These are phyloP conservation scores for Cotesia glomerata DNA, from an alignment of 1,140 invertebrate species.

Conservation along the genomic window DNA sequence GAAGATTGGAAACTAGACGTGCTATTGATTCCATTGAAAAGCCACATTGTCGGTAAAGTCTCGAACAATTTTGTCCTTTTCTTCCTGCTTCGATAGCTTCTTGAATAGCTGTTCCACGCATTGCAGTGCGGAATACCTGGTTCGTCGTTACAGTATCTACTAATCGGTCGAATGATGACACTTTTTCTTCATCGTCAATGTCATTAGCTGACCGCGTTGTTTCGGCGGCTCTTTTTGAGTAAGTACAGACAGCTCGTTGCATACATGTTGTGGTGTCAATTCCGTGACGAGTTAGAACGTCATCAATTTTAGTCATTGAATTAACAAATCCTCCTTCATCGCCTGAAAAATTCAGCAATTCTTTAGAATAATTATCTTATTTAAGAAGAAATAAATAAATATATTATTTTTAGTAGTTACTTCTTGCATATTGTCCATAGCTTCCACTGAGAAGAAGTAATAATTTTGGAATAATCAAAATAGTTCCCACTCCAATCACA, in stretches of 20 bases:
- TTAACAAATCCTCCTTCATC: slow-evolving; percentile 71
- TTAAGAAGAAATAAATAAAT: slow-evolving; percentile 12
- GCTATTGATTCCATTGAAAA: slow-evolving; percentile 56
- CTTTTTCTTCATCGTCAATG: slow-evolving; percentile 65
- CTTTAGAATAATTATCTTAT: slow-evolving; percentile 11
- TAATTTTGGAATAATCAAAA: slow-evolving; percentile 79
- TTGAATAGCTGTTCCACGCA: slow-evolving; percentile 78
- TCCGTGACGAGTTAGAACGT: slow-evolving; percentile 73
- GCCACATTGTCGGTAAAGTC: slow-evolving; percentile 53
- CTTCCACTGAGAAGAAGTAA: slow-evolving; percentile 73
- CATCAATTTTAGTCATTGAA: slow-evolving; percentile 74
- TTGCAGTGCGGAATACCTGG: slow-evolving; percentile 72
- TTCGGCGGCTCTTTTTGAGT: slow-evolving; percentile 70
- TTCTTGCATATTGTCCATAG: slow-evolving; percentile 74
- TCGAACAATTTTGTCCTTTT: slow-evolving; percentile 46
- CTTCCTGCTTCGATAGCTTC: slow-evolving; percentile 74
- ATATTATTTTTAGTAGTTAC: slow-evolving; percentile 59
- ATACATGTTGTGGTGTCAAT: slow-evolving; percentile 80
- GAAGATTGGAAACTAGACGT: slow-evolving; percentile 46
- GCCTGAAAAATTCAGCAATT: slow-evolving; percentile 54
- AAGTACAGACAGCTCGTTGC: slow-evolving; percentile 78
- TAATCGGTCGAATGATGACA: slow-evolving; percentile 71
- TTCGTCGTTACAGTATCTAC: slow-evolving; percentile 74
- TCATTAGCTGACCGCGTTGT: slow-evolving; percentile 39
- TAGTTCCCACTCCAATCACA: slow-evolving; percentile 77